phyloP scores from a whole-genome alignment of 2,888 invertebrate genomes.

The Drosophila rellima region DNA sequence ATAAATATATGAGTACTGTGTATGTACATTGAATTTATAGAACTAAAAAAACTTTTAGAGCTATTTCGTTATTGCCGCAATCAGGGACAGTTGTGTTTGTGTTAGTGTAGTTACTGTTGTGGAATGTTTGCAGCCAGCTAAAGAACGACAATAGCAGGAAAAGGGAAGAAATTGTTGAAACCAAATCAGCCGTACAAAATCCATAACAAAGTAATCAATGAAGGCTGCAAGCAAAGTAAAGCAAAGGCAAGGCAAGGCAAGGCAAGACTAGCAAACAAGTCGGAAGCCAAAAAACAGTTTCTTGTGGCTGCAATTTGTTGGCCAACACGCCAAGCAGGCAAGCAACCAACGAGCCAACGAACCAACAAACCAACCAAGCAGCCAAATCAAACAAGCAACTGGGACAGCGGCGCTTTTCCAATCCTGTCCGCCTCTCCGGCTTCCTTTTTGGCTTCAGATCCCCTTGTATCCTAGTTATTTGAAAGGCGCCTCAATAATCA shows the following conservation, averaged over 20 bases:
- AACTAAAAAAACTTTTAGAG: constrained; percentile 52
- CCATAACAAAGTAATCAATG: constrained; percentile 81
- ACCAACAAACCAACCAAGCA: constrained; percentile 35
- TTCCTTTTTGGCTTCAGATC: constrained; percentile 47
- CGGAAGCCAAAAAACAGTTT: constrained; percentile 66
- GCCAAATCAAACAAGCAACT: constrained; percentile 68
- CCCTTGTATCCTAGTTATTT: constrained; percentile 9
- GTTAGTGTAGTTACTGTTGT: constrained; percentile 18
- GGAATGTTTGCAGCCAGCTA: constrained; percentile 36
- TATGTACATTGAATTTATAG: constrained; percentile 52
- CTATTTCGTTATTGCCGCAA: constrained; percentile 65
- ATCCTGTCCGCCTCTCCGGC: constrained; percentile 42
- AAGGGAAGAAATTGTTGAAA: constrained; percentile 45
- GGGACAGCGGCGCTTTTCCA: constrained; percentile 43
- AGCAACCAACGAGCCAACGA: constrained; percentile 20
- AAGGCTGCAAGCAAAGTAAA: constrained; percentile 52
- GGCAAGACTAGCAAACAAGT: constrained; percentile 48
- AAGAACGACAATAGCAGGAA: constrained; percentile 32
- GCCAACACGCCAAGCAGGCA: constrained; percentile 65
- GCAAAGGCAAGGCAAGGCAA: constrained; percentile 1
- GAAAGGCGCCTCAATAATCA: constrained; percentile 28
- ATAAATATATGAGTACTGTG: background rate
- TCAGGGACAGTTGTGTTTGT: constrained; percentile 50
- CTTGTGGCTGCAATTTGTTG: constrained; percentile 79
- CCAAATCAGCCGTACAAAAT: constrained; percentile 70